These are phyloP conservation scores for Gopherus flavomarginatus DNA, from an alignment of 2,113 vertebrate genomes.

Conservation along the genomic window DNA sequence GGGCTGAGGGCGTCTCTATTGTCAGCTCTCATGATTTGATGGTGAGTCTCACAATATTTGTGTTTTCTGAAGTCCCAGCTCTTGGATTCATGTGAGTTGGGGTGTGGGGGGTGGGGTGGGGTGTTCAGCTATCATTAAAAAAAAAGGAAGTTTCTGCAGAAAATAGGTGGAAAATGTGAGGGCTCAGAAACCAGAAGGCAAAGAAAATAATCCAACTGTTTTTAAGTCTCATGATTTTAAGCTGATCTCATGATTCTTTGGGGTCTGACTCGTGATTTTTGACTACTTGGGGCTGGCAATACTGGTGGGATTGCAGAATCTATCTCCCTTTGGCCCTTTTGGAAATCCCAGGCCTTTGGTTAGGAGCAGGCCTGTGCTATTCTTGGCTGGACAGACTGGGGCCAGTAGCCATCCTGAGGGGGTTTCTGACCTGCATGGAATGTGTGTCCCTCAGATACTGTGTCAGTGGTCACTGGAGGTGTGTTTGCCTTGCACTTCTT, in stretches of 20 bases:
- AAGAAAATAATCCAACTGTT: slow-evolving; percentile 3
- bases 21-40: not conserved
- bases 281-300: not conserved
- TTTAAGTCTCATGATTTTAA: not conserved
- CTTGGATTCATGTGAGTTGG: not conserved
- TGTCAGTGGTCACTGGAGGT: not conserved
- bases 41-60: not conserved
- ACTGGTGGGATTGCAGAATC: not conserved
- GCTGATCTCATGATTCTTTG: not conserved
- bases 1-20: not conserved
- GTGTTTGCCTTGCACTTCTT: not conserved
- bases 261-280: not conserved
- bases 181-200: not conserved
- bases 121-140: not conserved
- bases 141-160: not conserved
- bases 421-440: not conserved
- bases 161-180: not conserved
- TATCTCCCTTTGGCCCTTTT: not conserved
- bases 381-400: not conserved
- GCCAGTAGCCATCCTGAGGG: not conserved
- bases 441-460: not conserved
- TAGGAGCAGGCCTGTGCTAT: not conserved
- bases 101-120: not conserved
- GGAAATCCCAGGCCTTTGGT: not conserved
- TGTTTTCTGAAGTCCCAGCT: not conserved